Evolutionary conservation across 2,888 invertebrate species (phyloP), one percentile per base, ranked within the genome.

Genomic region (Brachypterus glaber): DNA sequence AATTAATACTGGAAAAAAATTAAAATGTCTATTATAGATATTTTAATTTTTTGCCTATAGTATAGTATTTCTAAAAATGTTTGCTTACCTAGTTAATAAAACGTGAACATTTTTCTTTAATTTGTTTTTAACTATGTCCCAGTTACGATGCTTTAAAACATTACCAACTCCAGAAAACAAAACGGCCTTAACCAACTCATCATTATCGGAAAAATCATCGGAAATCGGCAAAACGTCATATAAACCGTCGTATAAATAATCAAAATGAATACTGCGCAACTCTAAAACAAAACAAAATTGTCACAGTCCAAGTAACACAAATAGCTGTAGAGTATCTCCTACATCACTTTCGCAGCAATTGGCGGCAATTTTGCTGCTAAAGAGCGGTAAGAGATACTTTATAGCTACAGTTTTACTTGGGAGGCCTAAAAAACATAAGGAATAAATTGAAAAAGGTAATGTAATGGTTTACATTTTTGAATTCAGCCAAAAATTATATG

Each of bases 81-180:
- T n/a, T n/a, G 21, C 9, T 21, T 21, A 21, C 21, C 21, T 21
- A 21, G 21, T 21, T 9, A 21, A 9, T 9, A 21, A 21, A 21
- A 21, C 21, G 9, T 21, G 5, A 5, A 21, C 21, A 9, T 21
- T 21, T 7, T 44, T 51, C 37, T 52, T 54, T 8, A 52, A 36
- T 25, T 45, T 43, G 2, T 76, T 75, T 39, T 74, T 76, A 9
- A 69, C 69, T 25, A 69, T 60, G 29, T 76, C 70, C 31, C 60
- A 65, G 37, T 64, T 62, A 41, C 61, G 67, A 1, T 69, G 66
- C 5, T 61, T 53, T 25, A 81, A 49, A 5, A 80, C 38, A 1
- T 70, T 66, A 46, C 77, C 73, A 7, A 74, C 64, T 0, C 78
- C 79, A 1, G 77, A 70, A 14, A 78, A 55, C 8, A 82, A 47